phyloP scores from a whole-genome alignment of 2,113 vertebrate species.

The Sturnus vulgaris region DNA sequence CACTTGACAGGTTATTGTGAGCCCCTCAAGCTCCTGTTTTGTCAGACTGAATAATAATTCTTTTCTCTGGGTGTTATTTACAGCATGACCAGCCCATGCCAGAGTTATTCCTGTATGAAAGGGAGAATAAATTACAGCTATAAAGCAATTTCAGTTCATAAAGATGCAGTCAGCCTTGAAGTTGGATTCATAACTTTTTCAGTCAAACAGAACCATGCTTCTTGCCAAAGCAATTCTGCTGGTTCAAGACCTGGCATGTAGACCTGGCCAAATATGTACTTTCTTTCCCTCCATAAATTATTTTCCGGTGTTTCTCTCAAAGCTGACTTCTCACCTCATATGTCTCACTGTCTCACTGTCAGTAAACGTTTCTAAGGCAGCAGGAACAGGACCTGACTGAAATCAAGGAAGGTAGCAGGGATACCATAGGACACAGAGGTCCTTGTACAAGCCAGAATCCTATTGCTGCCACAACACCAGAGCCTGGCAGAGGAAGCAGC shows the following conservation, averaged over 20 bases:
- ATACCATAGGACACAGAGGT: background rate
- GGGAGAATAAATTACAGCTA: background rate
- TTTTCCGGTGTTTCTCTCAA: background rate
- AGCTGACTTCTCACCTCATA: background rate
- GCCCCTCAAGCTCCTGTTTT: background rate
- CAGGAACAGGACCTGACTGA: background rate
- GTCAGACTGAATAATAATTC: background rate
- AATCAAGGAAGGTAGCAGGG: background rate
- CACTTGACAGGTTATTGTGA: background rate
- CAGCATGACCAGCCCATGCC: background rate
- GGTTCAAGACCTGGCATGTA: constrained; percentile 24
- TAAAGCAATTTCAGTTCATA: constrained; percentile 21
- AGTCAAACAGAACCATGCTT: background rate
- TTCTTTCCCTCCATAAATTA: background rate
- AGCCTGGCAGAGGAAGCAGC: background rate
- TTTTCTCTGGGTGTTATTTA: background rate
- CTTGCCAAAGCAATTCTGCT: background rate
- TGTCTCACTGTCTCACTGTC: background rate
- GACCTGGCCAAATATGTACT: background rate
- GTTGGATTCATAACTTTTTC: background rate
- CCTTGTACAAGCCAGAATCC: background rate
- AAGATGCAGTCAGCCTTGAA: constrained; percentile 28
- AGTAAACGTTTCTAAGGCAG: background rate
- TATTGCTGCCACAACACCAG: background rate
- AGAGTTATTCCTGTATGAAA: constrained; percentile 14